These are phyloP conservation scores for Atherinosoma microstoma DNA, from an alignment of 2,797 vertebrate genomes.

Conservation along the genomic window DNA sequence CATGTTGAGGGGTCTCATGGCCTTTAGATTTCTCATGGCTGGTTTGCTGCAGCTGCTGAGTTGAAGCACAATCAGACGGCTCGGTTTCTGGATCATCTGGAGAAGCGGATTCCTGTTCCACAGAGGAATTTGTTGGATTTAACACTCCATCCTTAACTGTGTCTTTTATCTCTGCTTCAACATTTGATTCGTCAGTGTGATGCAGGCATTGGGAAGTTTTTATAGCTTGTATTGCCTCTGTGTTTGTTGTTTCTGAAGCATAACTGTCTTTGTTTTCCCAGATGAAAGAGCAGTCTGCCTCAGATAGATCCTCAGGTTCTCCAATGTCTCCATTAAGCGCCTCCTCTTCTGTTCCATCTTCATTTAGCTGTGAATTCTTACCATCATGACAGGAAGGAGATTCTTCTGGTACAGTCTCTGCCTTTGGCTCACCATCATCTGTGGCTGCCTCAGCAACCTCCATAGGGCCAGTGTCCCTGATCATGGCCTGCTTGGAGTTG, in stretches of 20 bases:
- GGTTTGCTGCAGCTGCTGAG: slow-evolving; percentile 8
- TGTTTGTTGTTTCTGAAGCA: background rate
- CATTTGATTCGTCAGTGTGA: background rate
- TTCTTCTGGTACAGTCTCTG: slow-evolving; percentile 13
- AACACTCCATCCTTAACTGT: background rate
- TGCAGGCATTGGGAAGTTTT: background rate
- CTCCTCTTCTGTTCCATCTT: background rate
- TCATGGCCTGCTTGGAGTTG: background rate
- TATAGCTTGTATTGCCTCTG: background rate
- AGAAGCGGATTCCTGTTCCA: background rate
- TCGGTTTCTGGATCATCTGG: slow-evolving; percentile 16
- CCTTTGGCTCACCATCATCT: background rate
- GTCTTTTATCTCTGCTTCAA: background rate
- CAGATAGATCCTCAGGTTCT: slow-evolving; percentile 2
- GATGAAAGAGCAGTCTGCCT: background rate
- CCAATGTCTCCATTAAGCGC: background rate
- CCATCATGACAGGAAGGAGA: background rate
- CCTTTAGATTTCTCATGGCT: slow-evolving; percentile 28
- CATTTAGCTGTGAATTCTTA: slow-evolving; percentile 12
- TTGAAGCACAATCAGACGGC: background rate
- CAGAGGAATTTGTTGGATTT: slow-evolving; percentile 6
- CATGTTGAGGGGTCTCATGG: background rate
- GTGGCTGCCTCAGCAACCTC: slow-evolving; percentile 21
- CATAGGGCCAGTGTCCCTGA: background rate
- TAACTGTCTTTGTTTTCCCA: too few species aligned